Conservation (phyloP, 1,140 invertebrate species). For the Tetramorium simillimum region DNA sequence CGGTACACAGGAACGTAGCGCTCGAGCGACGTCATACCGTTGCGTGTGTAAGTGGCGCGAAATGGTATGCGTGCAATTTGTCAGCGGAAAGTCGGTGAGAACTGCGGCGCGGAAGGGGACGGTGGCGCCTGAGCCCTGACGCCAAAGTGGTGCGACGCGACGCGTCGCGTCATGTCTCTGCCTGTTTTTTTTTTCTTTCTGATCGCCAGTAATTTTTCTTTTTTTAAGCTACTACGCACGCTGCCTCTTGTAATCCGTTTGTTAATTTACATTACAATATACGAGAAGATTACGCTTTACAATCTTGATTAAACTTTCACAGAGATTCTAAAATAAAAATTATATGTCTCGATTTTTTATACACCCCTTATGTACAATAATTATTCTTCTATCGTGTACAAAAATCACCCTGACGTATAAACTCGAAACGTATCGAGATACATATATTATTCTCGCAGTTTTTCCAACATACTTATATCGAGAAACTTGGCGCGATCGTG, state of each 20-base stretch:
- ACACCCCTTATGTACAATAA: neutral
- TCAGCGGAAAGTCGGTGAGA: slow-evolving; percentile 62
- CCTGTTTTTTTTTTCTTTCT: neutral
- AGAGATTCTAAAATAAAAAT: neutral
- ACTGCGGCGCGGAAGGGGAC: slow-evolving; percentile 61
- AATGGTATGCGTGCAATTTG: slow-evolving; percentile 57
- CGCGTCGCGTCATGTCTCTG: slow-evolving; percentile 16
- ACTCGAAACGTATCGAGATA: neutral
- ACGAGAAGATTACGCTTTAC: neutral
- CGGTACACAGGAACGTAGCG: slow-evolving; percentile 47
- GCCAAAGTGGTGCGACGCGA: slow-evolving; percentile 50
- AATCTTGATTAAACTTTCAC: neutral
- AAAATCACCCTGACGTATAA: neutral
- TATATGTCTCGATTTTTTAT: neutral
- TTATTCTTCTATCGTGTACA: neutral
- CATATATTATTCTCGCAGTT: neutral
- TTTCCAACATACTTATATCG: neutral
- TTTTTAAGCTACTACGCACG: neutral
- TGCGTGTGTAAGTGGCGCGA: slow-evolving; percentile 66
- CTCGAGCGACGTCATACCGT: slow-evolving; percentile 48
- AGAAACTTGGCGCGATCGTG: neutral
- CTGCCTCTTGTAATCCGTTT: neutral
- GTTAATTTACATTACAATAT: neutral
- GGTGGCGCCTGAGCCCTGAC: slow-evolving; percentile 77
- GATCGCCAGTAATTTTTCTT: neutral